Evolutionary conservation across 2,113 vertebrate genomes (phyloP).

Genomic region (Heterotilapia buettikoferi): DNA sequence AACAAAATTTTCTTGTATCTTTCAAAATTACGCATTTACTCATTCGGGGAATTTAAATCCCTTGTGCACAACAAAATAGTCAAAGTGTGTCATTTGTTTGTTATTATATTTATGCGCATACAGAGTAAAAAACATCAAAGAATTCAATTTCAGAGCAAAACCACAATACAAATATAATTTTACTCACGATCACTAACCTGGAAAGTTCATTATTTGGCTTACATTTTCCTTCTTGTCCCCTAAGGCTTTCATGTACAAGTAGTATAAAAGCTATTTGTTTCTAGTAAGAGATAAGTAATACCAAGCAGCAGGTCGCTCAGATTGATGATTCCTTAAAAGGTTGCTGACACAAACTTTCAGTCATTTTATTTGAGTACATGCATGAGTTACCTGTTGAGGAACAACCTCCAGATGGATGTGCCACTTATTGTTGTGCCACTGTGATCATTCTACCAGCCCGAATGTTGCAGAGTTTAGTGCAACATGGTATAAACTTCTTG

Average conservation of each 20-base stretch:
- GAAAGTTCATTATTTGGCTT: background rate
- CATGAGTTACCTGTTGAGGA: background rate
- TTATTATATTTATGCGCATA: background rate
- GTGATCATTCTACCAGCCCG: background rate
- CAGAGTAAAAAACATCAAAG: background rate
- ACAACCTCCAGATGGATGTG: background rate
- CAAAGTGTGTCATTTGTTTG: background rate
- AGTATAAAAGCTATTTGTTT: background rate
- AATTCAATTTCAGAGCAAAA: background rate
- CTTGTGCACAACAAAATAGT: background rate
- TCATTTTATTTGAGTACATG: background rate
- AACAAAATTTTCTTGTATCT: background rate
- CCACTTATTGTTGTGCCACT: background rate
- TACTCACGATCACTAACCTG: background rate
- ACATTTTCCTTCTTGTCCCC: background rate
- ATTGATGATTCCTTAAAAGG: rapidly evolving
- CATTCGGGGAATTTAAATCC: background rate
- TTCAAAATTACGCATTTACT: background rate
- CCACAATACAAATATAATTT: background rate
- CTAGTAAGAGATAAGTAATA: background rate
- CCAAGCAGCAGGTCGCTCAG: background rate
- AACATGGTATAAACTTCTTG: background rate
- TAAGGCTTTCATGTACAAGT: background rate
- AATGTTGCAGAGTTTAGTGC: background rate
- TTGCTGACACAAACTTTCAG: background rate